These are phyloP conservation scores for Epirrhoe alternata DNA, from an alignment of 2,888 invertebrate genomes.

Conservation along the genomic window DNA sequence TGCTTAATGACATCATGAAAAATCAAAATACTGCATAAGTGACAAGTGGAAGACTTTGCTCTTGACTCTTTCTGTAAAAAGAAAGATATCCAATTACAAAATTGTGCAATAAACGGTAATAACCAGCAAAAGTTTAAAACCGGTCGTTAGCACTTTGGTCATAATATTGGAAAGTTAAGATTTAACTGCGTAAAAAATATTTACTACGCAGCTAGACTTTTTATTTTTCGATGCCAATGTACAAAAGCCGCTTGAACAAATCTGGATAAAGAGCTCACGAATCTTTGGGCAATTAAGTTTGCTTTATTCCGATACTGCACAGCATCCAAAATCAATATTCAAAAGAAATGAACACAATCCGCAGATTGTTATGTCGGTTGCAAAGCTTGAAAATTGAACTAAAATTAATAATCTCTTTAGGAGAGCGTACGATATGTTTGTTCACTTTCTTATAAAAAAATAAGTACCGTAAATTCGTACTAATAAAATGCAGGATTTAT, in stretches of 20 bases:
- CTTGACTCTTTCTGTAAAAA: neutral
- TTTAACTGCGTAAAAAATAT: neutral
- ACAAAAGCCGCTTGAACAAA: neutral
- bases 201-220: neutral
- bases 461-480: too few relatives aligned
- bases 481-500: too few relatives aligned
- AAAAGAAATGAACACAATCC: slow-evolving; percentile 13
- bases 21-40: too few relatives aligned
- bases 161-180: slow-evolving; percentile 8
- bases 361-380: slow-evolving; percentile 23
- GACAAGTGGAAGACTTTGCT: neutral
- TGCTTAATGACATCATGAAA: too few relatives aligned
- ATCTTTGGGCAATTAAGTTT: slow-evolving; percentile 14
- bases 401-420: neutral
- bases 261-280: slow-evolving; percentile 3
- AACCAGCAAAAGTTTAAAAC: neutral
- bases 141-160: neutral
- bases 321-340: slow-evolving; percentile 4
- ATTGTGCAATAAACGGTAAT: neutral
- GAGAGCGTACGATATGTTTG: neutral
- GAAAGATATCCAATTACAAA: neutral
- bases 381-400: slow-evolving; percentile 15
- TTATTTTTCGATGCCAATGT: neutral
- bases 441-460: too few relatives aligned
- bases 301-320: slow-evolving; percentile 10